Evolutionary conservation across 2,797 vertebrate genomes (phyloP), one percentile per base, ranked within the genome.

Genomic region (Halcyon leucocephala): DNA sequence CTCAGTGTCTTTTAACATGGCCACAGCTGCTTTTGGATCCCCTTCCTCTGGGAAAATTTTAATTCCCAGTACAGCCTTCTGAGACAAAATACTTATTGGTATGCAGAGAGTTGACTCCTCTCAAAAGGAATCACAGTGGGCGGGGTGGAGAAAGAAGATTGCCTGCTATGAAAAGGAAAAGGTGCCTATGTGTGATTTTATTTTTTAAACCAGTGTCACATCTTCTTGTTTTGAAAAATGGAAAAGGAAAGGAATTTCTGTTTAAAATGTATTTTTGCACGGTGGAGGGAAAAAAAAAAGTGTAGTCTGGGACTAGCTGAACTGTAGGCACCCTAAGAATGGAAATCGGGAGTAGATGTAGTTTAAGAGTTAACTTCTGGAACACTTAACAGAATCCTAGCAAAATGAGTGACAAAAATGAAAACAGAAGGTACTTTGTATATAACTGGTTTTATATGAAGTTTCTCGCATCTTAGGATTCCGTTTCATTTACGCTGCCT

Each of bases 41-140:
- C 16, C n/a, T 86, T 12, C 35, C 9, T 71, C 57, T 46, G 57
- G 19, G 77, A 78, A 86, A 66, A 81, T 93, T 69, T 83, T 15
- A 41, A 29, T 90, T 91, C 65, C 17, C 7, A 24, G 33, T 54
- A 61, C 46, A 74, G 13, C 41, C 42, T 81, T 93, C 37, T n/a
- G 49, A 83, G 70, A 72, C 28, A 74, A 60, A 82, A 70, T 71
- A 78, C 52, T 15, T 83, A 33, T 60, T 16, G 12, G 33, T 65
- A 72, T 89, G 77, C 14, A 1, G n/a, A 22, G 19, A 51, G 42
- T n/a, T 0, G 0, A 12, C 54, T 86, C 21, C 2, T 7, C 28
- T 74, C 17, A 28, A 28, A 78, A 83, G 15, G 24, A 64, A 39
- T 60, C 24, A 14, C 10, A 16, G 26, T 21, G 9, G 22, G 44